Conservation (phyloP, 2,113 vertebrate species). For the Sakesphorus luctuosus region DNA sequence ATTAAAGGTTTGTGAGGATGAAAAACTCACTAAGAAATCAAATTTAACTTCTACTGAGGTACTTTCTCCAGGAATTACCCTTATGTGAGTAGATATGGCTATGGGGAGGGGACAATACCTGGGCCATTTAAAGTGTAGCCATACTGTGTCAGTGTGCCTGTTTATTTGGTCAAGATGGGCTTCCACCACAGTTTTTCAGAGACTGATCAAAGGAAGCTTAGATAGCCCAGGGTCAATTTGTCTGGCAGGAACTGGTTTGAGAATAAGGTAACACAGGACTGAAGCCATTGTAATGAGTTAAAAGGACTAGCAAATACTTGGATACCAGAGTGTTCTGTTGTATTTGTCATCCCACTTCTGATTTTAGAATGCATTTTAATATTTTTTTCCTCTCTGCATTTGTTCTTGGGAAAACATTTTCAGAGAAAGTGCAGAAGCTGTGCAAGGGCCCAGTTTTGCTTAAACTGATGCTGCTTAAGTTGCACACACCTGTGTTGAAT, state of each 20-base stretch:
- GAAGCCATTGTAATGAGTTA: not conserved
- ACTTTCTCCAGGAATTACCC: not conserved
- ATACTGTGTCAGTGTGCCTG: not conserved
- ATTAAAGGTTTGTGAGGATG: not conserved
- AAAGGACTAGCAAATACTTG: not conserved
- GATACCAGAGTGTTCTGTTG: not conserved
- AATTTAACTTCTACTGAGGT: not conserved
- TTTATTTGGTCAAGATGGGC: not conserved
- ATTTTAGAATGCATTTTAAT: not conserved
- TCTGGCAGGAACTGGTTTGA: not conserved
- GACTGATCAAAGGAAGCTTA: not conserved
- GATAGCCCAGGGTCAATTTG: not conserved
- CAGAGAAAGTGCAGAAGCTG: not conserved
- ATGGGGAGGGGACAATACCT: not conserved
- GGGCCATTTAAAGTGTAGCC: not conserved
- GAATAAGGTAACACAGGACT: not conserved
- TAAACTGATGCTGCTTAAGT: not conserved
- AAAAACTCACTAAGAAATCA: not conserved
- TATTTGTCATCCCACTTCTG: not conserved
- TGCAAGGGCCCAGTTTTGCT: not conserved
- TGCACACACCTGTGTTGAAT: not conserved
- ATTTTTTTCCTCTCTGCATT: not conserved
- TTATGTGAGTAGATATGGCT: not conserved
- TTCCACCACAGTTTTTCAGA: not conserved
- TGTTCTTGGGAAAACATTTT: not conserved